Base-by-base conservation (phyloP, 2,113 vertebrate genomes). In the Malurus elegans region DNA sequence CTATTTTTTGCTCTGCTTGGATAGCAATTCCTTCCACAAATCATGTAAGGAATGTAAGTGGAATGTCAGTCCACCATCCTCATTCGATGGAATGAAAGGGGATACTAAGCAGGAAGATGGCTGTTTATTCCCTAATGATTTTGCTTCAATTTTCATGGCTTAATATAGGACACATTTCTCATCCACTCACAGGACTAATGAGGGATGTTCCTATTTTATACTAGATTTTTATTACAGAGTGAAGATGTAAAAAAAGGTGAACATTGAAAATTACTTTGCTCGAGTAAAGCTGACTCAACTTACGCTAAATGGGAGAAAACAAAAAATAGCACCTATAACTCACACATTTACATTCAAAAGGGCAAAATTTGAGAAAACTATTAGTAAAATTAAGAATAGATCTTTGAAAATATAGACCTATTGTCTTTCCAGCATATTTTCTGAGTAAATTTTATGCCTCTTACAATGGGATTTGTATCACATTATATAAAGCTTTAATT, bases 401-500 rank as follows among this genome's bases (percentile, higher is more conserved):
- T n/a, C 4, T 89, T 89, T 58, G 38, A 75, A 89, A 86, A 79
- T 47, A 32, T 3, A 64, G 40, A 61, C 57, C 32, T 32, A 76
- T 57, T 44, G 5, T 62, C 17, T 36, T 84, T 79, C 87, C 13
- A 36, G 2, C 19, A 16, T 58, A 83, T 78, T 7, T n/a, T 75
- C 48, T 36, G 76, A 51, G 50, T 13, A 72, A 88, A 79, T 57
- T n/a, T 53, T 57, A 79, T 65, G 14, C 26, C 28, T 67, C 25
- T 93, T 44, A 45, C 5, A 51, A 5, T 42, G 20, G 7, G 20
- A 83, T 82, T 90, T 94, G 10, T 36, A 81, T 91, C 57, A 56
- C 12, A 26, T 34, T 70, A 23, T 36, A 64, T 72, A 81, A 84
- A 91, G 71, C 25, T 60, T 91, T 80, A 53, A 88, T 88, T 92